Evolutionary conservation across 2,797 vertebrate genomes (phyloP), one percentile per base, ranked within the genome.

Genomic region (Macropodus opercularis): DNA sequence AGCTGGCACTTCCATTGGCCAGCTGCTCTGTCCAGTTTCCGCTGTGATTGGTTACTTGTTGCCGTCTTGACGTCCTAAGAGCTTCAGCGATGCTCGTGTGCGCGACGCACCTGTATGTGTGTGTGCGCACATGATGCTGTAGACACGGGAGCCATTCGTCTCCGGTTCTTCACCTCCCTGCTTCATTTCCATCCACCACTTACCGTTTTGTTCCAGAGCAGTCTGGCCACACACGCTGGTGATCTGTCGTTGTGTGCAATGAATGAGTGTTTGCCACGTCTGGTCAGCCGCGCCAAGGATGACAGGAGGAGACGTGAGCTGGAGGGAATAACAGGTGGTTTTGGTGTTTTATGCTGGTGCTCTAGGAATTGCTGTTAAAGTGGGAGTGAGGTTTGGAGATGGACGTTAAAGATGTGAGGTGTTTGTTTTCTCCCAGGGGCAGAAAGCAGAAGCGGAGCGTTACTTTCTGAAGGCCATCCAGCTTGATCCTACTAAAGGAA

Each of bases 381-480:
- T 61, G 24, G 53, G 62, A 19, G 64, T 79, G 83, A 14, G 86
- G 85, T 81, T 78, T 78, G 62, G 67, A 75, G 50, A 49, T 39
- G 54, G 49, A 55, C 72, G 38, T 65, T 67, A 64, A 59, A 68
- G 77, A 75, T 34, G 70, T 58, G 44, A 71, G 68, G 75, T 70
- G 73, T 85, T 84, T 72, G 42, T 68, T 75, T 75, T 56, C 55
- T 87, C 86, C 67, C 90, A 98, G 97, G 96, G 96, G 68, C 96
- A 95, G 86, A 98, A 98, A 87, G 90, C 81, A 64, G 96, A 98
- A 87, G 97, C 97, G 36, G 97, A 99, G 88, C 95, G 92, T 80
- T 97, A 96, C 91, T 98, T 99, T 77, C 71, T 97, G 83, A 98
- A 97, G 88, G 96, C 97, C 77, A 98, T 98, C 90, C 95, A 96